phyloP scores from a whole-genome alignment of 2,797 vertebrate species.

The Schizopygopsis pylzovi region DNA sequence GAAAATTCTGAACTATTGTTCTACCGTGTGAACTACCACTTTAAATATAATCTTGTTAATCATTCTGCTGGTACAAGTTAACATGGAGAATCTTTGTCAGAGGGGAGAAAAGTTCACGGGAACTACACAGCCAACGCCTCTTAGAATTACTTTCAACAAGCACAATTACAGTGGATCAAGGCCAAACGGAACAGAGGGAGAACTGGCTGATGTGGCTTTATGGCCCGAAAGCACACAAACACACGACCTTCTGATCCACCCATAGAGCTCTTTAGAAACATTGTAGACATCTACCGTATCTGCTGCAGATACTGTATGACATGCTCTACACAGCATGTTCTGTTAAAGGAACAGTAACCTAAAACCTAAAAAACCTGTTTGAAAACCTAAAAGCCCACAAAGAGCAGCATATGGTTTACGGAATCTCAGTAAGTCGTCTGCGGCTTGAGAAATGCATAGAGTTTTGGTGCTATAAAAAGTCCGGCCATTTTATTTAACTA shows the following conservation, averaged over 20 bases:
- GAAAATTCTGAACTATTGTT: not conserved
- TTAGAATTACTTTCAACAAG: slow-evolving; percentile 46
- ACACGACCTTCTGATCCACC: slow-evolving; percentile 18
- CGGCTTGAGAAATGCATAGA: not conserved
- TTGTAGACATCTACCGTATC: not conserved
- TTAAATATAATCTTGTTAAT: not conserved
- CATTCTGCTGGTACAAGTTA: not conserved
- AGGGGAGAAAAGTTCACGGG: slow-evolving; percentile 24
- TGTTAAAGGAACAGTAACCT: not conserved
- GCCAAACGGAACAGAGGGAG: slow-evolving; percentile 32
- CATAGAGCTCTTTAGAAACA: slow-evolving; percentile 3
- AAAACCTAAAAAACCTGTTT: too few relatives aligned
- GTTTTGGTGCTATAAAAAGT: not conserved
- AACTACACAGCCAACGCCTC: slow-evolving; percentile 2
- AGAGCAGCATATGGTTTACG: not conserved
- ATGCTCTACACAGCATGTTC: not conserved
- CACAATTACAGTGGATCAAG: slow-evolving; percentile 36
- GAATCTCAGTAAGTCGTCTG: not conserved
- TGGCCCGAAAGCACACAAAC: slow-evolving; percentile 47
- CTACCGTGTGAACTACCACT: not conserved
- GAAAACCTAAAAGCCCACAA: not conserved
- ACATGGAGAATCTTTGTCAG: slow-evolving; percentile 15
- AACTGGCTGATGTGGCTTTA: slow-evolving; percentile 47
- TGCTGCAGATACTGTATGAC: not conserved
- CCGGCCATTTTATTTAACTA: not conserved